Evolutionary conservation across 2,113 vertebrate genomes (phyloP), one percentile per base, ranked within the genome.

Genomic region (Pelusios castaneus): DNA sequence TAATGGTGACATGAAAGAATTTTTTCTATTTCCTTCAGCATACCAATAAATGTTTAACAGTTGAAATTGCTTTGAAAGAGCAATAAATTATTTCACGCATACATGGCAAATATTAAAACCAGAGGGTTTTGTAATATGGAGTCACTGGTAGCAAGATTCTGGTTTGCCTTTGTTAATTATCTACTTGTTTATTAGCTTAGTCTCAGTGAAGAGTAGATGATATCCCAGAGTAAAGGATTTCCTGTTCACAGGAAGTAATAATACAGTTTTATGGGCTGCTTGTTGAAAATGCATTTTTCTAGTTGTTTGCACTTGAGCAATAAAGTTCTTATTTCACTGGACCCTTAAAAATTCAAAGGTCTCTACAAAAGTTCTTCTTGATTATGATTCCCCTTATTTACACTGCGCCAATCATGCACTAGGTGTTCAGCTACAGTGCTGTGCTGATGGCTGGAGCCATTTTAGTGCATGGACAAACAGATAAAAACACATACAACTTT

Each of bases 21-120:
- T 90, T 94, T 95, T 97, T 94, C 95, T 85, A 77, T 97, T 97
- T 97, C 97, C 96, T 97, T 97, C 91, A 97, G 95, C 91, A 97
- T 97, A 96, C 96, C 96, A 97, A 95, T 95, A 97, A 97, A 97
- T 93, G 96, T 97, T 97, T 95, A 96, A 95, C 95, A 95, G 97
- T 97, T 89, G 84, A 97, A 97, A 96, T 94, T 88, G 85, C 97
- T 97, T 97, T 97, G 97, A 96, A 97, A 97, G 89, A 93, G 96
- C 94, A 97, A 97, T 97, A 97, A 97, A 97, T 97, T 97, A 97
- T 97, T 97, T 97, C 93, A 95, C 93, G 96, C 95, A 94, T 97
- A 97, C 96, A 96, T 89, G 94, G 92, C 94, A 96, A 91, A 97
- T 97, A 97, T 97, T 97, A 97, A 97, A 97, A 97, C 97, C 97